Base-by-base conservation (phyloP, 2,888 invertebrate species). In the Myathropa florea region DNA sequence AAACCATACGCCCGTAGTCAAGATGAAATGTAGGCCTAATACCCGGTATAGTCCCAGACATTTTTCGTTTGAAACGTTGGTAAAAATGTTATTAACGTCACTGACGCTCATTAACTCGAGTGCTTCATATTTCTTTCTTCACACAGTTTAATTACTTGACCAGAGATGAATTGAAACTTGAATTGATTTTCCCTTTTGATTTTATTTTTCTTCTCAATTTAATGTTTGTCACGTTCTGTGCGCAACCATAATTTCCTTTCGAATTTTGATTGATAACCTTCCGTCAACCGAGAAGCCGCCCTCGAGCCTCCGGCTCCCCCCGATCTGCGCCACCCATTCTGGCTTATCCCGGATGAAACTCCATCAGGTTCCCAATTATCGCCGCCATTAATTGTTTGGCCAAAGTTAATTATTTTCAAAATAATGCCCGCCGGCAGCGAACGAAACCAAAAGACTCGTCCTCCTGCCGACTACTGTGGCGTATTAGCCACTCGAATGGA, bases 331-430 rank as follows among this genome's bases (percentile, higher is more conserved):
- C 0, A n/a, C 23, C 33, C 30, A 53, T n/a, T 26, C 6, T 46
- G 55, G 68, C 60, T 70, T 36, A 70, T 60, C 64, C 39, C 7
- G 67, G 80, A 84, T 76, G 61, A 76, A 77, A 77, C 76, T 71
- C 61, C 65, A 76, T 81, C 68, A 81, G 72, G 76, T 46, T 72
- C 10, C 75, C 86, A 86, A 86, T 86, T 86, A 86, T 77, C 83
- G 78, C 73, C 60, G 55, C 36, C 75, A 57, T 83, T 86, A 86
- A 86, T 83, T 83, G 78, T 79, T 72, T 86, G 64, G 60, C 73
- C 73, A 78, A 79, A 86, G 86, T 83, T 83, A 86, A 86, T 86
- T 86, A 86, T 79, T 83, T 86, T 78, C 75, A 70, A 86, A 83
- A 83, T 79, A 83, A 65, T 78, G 75, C 61, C 80, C 61, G 30